Conservation (phyloP, 1,140 invertebrate genomes). For the Diuraphis noxia region DNA sequence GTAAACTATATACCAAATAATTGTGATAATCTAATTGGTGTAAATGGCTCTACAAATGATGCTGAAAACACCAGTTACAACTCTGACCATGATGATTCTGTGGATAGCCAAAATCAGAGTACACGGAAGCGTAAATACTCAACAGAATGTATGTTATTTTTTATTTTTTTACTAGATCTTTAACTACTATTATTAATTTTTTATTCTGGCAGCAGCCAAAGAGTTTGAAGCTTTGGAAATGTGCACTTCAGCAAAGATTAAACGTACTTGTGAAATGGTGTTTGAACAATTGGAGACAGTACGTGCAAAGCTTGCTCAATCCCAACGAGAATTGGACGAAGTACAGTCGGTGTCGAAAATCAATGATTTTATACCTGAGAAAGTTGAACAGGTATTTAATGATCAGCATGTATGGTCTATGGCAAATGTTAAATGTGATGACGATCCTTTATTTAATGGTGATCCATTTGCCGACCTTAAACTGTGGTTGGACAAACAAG, state of each 20-base stretch:
- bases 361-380: constrained; percentile 10
- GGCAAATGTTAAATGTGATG: constrained; percentile 38
- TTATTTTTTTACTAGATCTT: neutral
- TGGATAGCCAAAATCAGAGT: constrained; percentile 44
- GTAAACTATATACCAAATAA: constrained; percentile 47
- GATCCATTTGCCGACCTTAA: constrained; percentile 44
- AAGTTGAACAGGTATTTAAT: constrained; percentile 48
- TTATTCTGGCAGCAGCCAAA: neutral
- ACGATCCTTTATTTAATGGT: constrained; percentile 38
- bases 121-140: constrained; percentile 47
- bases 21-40: constrained; percentile 50
- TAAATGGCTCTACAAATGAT: constrained; percentile 51
- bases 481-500: constrained; percentile 36
- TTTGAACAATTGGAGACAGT: constrained; percentile 49
- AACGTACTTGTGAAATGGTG: constrained; percentile 51
- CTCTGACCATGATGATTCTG: constrained; percentile 48
- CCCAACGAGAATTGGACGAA: constrained; percentile 49
- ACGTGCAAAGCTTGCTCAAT: constrained; percentile 48
- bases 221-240: constrained; percentile 47
- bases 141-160: constrained; percentile 24
- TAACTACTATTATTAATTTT: neutral
- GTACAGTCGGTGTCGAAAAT: constrained; percentile 40
- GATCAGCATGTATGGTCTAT: constrained; percentile 29
- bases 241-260: constrained; percentile 46
- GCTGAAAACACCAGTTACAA: constrained; percentile 37